Evolutionary conservation across 1,140 invertebrate genomes (phyloP), one percentile per base, ranked within the genome.

Genomic region (Lasioglossum albipes): DNA sequence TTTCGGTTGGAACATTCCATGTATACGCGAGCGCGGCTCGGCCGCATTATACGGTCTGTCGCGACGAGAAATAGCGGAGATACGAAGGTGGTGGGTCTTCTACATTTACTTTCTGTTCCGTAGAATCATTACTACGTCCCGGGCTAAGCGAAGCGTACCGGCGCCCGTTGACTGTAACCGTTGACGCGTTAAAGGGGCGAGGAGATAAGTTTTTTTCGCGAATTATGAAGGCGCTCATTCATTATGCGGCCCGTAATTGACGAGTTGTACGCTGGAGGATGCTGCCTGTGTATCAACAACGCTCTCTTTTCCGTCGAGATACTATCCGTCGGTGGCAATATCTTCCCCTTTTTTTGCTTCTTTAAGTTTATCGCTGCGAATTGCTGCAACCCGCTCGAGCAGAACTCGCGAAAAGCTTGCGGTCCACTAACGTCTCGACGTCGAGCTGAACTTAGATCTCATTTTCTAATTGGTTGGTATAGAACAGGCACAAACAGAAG

Each of bases 241-340:
- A 86, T 87, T 81, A 86, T 78, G 77, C 57, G 85, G n/a, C 42
- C 69, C 67, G 82, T 86, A 86, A 86, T 86, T 86, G 84, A 83
- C 85, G 73, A 83, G 72, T 86, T 73, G 36, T 36, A 41, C 42
- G 68, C 57, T 73, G 64, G 42, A 75, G 72, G 79, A 80, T 54
- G 45, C 27, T 18, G 45, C 22, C 49, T 7, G 54, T 7, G 54
- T 67, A 69, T 80, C 79, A 80, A 80, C 79, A 80, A 80, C 78
- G 72, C 42, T 66, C 72, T 80, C 73, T 75, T 79, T 49, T 10
- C 73, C 54, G 66, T 68, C 41, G 52, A 57, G 62, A 79, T 59
- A 5, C 61, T 42, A 79, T 66, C 77, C 22, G 16, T 22, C 77
- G 22, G 12, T 61, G 27, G 70, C n/a, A 62, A 79, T 41, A 27